phyloP scores from a whole-genome alignment of 2,888 invertebrate species.

The Ernsta delagoae region DNA sequence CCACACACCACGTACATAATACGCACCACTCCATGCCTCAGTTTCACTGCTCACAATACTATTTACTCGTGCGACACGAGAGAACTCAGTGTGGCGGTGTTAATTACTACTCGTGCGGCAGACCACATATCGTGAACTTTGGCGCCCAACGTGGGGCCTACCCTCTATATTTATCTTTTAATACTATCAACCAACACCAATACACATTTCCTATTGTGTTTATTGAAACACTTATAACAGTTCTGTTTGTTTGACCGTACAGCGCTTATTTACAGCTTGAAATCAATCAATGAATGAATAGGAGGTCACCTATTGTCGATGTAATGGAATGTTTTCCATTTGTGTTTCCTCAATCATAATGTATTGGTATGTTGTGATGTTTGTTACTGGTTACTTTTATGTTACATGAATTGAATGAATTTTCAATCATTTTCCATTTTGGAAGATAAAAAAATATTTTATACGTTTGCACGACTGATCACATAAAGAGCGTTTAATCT shows the following conservation, averaged over 20 bases:
- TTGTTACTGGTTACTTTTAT: background rate
- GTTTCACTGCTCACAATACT: constrained; percentile 1
- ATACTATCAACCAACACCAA: constrained; percentile 56
- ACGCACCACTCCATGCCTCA: background rate
- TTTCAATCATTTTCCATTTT: background rate
- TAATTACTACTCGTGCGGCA: constrained; percentile 83
- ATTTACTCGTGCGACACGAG: constrained; percentile 24
- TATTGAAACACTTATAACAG: constrained; percentile 9
- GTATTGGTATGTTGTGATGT: background rate
- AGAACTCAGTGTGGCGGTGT: constrained; percentile 59
- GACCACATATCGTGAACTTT: constrained; percentile 72
- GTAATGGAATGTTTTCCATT: constrained; percentile 23
- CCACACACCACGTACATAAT: background rate
- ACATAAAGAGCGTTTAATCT: constrained; percentile 22
- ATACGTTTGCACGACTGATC: background rate
- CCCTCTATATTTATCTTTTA: constrained; percentile 74
- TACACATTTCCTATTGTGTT: constrained; percentile 10
- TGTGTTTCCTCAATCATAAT: constrained; percentile 9
- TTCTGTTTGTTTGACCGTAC: constrained; percentile 10
- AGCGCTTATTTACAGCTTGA: background rate
- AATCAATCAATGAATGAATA: constrained; percentile 13
- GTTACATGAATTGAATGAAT: too few species aligned
- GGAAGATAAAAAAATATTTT: background rate
- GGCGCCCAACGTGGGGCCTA: constrained; percentile 72
- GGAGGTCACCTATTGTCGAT: constrained; percentile 11